Base-by-base conservation (phyloP, 2,888 invertebrate species). In the Latheticus oryzae region DNA sequence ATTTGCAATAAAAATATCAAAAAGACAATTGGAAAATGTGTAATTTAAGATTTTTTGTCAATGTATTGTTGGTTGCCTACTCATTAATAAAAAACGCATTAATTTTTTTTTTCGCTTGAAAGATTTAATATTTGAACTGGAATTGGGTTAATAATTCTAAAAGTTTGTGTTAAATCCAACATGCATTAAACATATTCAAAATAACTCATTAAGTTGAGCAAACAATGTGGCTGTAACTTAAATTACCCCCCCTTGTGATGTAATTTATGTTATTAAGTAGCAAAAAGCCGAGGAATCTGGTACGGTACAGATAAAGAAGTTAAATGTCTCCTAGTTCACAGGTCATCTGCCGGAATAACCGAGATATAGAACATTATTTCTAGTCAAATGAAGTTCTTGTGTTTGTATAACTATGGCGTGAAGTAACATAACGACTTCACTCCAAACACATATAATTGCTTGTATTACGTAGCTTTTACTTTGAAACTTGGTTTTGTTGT, bases 231-330 rank as follows among this genome's bases (percentile, higher is more conserved):
- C 30, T 37, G 51, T 43, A 67, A 66, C 64, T 66, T 68, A 68
- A 69, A 69, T 69, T 68, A 65, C 67, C 62, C 52, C 11, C 48
- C n/a, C n/a, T n/a, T n/a, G n/a, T n/a, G n/a, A n/a, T 19, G 64
- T 68, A 70, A 70, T 69, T 70, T 70, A 71, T 66, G 66, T 68
- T 69, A 69, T 70, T 68, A 69, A 68, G 68, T 67, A 60, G 69
- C 69, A 69, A 69, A 70, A 68, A 65, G 66, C 69, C 60, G 54
- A 55, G 63, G 68, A 68, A 69, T 69, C 69, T 66, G 68, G 66
- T 61, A 52, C 56, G 60, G 55, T 55, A 55, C 65, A 67, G 71
- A 71, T 71, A 71, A 71, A 70, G 71, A 71, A 70, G 70, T 70
- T 70, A 64, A 69, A 71, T 71, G 71, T 63, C 63, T 63, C 45